A percentile compares a stretch with the other conserved stretches of the same genome.
These are phyloP conservation scores for Mustelus asterias DNA, from an alignment of 2,113 vertebrate genomes.

Conservation along the genomic window DNA sequence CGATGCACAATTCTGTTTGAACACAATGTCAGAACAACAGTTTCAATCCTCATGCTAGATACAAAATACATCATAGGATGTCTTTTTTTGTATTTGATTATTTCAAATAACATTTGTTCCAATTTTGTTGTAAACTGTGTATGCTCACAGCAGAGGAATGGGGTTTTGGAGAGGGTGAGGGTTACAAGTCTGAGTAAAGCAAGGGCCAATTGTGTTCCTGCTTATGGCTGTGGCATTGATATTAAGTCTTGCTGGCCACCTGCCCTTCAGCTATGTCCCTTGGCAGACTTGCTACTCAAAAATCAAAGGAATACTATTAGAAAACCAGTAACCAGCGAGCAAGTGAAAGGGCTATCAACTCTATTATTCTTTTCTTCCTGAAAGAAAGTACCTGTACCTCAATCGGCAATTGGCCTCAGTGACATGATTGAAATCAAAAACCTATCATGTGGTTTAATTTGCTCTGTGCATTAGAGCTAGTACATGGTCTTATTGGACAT, in stretches of 20 bases:
- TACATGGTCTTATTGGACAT: not conserved
- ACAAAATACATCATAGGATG: not conserved
- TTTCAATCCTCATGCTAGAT: not conserved
- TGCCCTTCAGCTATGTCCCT: not conserved
- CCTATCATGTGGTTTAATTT: conserved; percentile 9
- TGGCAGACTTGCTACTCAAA: not conserved
- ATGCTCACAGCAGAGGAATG: not conserved
- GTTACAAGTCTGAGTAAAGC: not conserved
- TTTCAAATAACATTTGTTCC: not conserved
- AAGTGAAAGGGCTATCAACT: conserved; percentile 15
- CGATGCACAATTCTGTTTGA: not conserved
- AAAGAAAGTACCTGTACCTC: not conserved
- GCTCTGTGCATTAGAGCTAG: conserved; percentile 19
- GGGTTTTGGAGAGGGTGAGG: not conserved
- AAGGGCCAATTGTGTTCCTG: not conserved
- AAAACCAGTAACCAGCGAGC: not conserved
- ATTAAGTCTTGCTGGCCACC: not conserved
- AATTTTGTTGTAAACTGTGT: not conserved
- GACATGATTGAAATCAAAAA: conserved; percentile 27
- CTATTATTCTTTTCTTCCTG: conserved; percentile 14
- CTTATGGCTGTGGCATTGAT: not conserved
- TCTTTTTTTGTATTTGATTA: not conserved
- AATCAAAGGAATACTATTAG: conserved; percentile 24
- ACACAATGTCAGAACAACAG: not conserved
- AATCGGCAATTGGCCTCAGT: not conserved